Base-by-base conservation (phyloP, 2,888 invertebrate genomes). In the Parnassius orleans region DNA sequence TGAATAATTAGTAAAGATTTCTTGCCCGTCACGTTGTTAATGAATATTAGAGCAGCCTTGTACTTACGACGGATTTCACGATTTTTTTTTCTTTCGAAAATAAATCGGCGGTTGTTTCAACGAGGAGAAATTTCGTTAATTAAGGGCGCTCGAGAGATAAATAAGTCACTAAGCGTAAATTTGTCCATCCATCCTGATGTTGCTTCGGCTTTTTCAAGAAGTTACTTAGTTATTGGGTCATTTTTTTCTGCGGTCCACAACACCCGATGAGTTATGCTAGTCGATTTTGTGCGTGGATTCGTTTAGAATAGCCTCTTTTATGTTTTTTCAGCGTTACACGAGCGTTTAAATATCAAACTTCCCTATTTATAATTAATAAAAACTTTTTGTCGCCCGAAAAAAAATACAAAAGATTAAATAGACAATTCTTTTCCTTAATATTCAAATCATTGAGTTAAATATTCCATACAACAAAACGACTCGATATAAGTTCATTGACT, bases 1-100 rank as follows among this genome's bases (percentile, higher is more conserved):
- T 90, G 90, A 91, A 90, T 90, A 90, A 91, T 91, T 91, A 89
- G 79, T 67, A 70, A 79, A 80, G 84, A 86, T 87, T 88, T 91
- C 84, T 88, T 86, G 87, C 86, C 81, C 83, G 90, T 90, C 90
- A 90, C 84, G 83, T 76, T 71, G 72, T 77, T 89, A 91, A 91
- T 90, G 88, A 91, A 90, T 90, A 88, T 87, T 83, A 84, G 80
- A 63, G 56, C 10, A 86, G 80, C 76, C 70, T 71, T 71, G 71
- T 70, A 67, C 73, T 70, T 71, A 24, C 44, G 44, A 68, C 64
- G 63, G 71, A 72, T 71, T 70, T 68, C 55, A 61, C 50, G 43
- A 10, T 44, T 58, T 57, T 56, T 52, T 62, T 54, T 53, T 53
- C 54, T 58, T 70, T 68, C 74, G 78, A 62, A 76, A 81, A 79